Base-by-base conservation (phyloP, 2,888 invertebrate species). In the Himalopsyche tibetana region DNA sequence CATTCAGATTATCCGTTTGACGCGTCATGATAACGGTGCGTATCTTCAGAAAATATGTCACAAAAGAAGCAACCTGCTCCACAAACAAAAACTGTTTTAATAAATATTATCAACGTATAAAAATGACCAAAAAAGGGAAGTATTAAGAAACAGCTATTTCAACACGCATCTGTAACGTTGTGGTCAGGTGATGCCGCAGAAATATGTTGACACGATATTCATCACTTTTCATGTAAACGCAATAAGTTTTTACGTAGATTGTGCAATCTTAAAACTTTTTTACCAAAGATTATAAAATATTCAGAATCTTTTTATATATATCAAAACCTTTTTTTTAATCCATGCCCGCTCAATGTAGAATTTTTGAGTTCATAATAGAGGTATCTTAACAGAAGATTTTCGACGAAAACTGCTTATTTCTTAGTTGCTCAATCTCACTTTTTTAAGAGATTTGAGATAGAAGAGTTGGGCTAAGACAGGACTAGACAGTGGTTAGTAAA, bases 81-180 rank as follows among this genome's bases (percentile, higher is more conserved):
- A 74, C 74, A 74, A 36, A 36, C 74, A 36, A 74, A 74, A 74
- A 74, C 28, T 74, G 38, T 15, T 74, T 38, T 36, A 74, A 74
- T 74, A 74, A 74, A 74, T 74, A 74, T 4, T 74, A 74, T 36
- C 15, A 36, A 36, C 19, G n/a, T 19, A 19, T n/a, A 56, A 45
- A 56, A 56, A n/a, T 56, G 56, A 19, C 28, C 17, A 69, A 69
- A 36, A 69, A 69, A 28, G 2, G 2, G 4, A 69, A 69, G 69
- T 11, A 36, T 69, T 69, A 36, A 4, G 28, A 69, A 69, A 51
- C 74, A 74, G 74, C 36, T 74, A 74, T 74, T 74, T 36, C 36
- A 36, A 36, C 74, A 74, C 74, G 74, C 74, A 74, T 12, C 74
- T 15, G 74, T 5, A 12, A 38, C 36, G 11, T 36, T 74, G 74